phyloP scores from a whole-genome alignment of 2,888 invertebrate species.

The Crepidodera aurea region DNA sequence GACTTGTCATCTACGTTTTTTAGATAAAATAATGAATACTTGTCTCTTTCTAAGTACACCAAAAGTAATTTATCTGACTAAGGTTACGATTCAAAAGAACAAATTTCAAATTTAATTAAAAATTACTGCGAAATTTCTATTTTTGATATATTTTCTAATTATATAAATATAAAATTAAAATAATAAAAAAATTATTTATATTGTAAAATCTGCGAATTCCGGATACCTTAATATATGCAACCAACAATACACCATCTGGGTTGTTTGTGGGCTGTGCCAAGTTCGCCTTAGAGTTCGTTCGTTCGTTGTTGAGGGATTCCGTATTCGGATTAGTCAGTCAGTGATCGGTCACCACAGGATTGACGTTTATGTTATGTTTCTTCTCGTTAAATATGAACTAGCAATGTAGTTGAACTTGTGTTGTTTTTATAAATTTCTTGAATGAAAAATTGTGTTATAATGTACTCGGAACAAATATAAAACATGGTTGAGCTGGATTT shows the following conservation, averaged over 20 bases:
- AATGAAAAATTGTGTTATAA: constrained; percentile 54
- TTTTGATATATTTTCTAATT: no score
- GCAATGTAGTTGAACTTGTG: constrained; percentile 19
- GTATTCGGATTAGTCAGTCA: constrained; percentile 13
- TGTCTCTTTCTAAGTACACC: not conserved
- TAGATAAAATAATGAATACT: not conserved
- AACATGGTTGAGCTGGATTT: constrained; percentile 57
- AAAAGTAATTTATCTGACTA: no score
- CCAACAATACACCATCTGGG: constrained; percentile 10
- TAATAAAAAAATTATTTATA: no score
- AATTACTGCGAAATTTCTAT: no score
- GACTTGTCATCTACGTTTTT: not conserved
- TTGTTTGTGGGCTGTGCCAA: constrained; percentile 8
- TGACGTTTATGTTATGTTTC: constrained; percentile 7
- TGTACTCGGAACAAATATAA: constrained; percentile 42
- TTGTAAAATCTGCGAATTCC: no score
- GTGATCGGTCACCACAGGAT: constrained; percentile 4
- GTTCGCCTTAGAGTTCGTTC: not conserved
- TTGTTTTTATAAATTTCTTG: constrained; percentile 47
- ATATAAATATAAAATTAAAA: no score
- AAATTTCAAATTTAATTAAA: no score
- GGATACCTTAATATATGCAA: constrained; percentile 14
- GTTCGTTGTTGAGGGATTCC: not conserved
- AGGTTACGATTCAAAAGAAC: no score
- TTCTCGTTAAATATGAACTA: constrained; percentile 15